These are phyloP conservation scores for Nannobrachium achirus DNA, from an alignment of 2,113 vertebrate species.

Conservation along the genomic window DNA sequence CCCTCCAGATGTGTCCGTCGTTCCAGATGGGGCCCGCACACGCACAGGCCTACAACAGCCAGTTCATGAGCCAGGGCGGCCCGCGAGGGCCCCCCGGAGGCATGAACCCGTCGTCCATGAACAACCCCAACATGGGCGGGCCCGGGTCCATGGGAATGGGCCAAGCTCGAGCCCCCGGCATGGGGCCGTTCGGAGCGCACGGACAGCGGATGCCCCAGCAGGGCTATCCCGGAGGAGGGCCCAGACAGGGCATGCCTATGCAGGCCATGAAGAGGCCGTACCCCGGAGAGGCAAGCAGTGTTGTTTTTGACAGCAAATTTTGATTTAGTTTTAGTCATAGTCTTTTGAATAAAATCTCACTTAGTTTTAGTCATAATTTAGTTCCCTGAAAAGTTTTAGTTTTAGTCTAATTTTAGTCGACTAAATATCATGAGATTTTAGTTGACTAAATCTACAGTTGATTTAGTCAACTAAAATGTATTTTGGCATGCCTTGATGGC, in stretches of 20 bases:
- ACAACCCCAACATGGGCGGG: conserved; percentile 91
- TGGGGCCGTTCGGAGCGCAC: conserved; percentile 90
- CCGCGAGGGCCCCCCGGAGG: conserved; percentile 92
- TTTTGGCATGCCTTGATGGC: too few relatives aligned
- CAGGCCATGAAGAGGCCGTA: conserved; percentile 97
- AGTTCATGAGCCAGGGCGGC: conserved; percentile 98
- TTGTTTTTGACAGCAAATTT: too few relatives aligned
- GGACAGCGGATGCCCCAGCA: conserved; percentile 97
- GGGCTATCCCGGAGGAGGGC: conserved; percentile 90
- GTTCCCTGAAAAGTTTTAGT: too few relatives aligned
- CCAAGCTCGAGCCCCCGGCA: conserved; percentile 92
- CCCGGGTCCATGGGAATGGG: conserved; percentile 97
- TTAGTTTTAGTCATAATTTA: too few relatives aligned
- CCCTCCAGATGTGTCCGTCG: conserved; percentile 94
- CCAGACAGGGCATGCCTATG: conserved; percentile 91
- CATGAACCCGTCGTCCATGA: conserved; percentile 94
- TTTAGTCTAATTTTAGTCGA: too few relatives aligned
- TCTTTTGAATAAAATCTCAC: too few relatives aligned
- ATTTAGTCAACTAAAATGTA: too few relatives aligned
- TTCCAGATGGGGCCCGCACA: conserved; percentile 99
- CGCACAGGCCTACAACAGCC: conserved; percentile 94
- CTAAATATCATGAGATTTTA: too few relatives aligned
- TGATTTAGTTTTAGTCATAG: too few relatives aligned
- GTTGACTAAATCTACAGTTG: too few relatives aligned
- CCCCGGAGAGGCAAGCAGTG: conserved; percentile 93